Evolutionary conservation across 2,797 vertebrate species (phyloP), one percentile per base, ranked within the genome.

Genomic region (Tadarida brasiliensis): DNA sequence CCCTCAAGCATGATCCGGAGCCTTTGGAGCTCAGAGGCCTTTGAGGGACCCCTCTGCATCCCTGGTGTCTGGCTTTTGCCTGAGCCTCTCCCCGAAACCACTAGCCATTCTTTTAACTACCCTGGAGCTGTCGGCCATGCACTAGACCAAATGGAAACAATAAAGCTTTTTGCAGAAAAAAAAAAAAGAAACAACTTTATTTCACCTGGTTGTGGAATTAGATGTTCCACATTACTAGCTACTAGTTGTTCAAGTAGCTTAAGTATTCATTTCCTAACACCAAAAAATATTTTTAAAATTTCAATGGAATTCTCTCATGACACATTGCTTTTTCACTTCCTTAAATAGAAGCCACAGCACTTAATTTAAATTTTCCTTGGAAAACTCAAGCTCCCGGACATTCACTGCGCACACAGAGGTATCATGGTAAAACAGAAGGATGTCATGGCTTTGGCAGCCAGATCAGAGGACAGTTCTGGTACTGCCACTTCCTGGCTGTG

Each of bases 241-340:
- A 56, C 39, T 67, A 51, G 47, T 76, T 95, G 67, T 89, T 44
- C 35, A 91, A 91, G 86, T 39, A 57, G 70, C n/a, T 74, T 56
- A 91, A 73, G 47, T 59, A n/a, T 56, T 92, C 12, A 74, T 78
- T 93, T 91, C 22, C 26, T 90, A 90, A 91, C 11, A 63, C 11
- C 39, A 44, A 47, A 81, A 74, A 59, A 17, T 30, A 19, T n/a
- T 16, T 74, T 73, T 51, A n/a, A 33, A 54, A 54, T 65, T 67
- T 82, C 39, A 73, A 19, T 91, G 17, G 22, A 56, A 88, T 33
- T 78, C 30, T 92, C 65, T 84, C 33, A 82, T 74, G 56, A 77
- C 22, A n/a, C 4, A 44, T 77, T 88, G 20, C 14, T 77, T 39
- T 90, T 74, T 57, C 76, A 11, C 47, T 90, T 61, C 35, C 47